phyloP scores from a whole-genome alignment of 2,113 vertebrate species.

The Corvus hawaiiensis region DNA sequence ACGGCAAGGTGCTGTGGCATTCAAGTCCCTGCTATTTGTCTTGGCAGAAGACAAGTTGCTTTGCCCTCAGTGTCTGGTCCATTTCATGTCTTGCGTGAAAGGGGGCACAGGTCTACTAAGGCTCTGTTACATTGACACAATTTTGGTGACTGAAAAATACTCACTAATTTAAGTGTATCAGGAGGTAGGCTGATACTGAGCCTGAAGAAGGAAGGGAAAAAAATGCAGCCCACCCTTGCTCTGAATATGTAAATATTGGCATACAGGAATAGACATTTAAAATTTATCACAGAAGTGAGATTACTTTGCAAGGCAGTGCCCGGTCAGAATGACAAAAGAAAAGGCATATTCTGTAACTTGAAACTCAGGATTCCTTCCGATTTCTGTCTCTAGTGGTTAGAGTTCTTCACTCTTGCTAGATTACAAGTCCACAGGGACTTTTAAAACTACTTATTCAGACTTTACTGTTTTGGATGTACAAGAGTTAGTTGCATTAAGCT shows the following conservation, averaged over 20 bases:
- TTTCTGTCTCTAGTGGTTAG: constrained; percentile 62
- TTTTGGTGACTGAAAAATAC: background rate
- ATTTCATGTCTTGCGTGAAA: background rate
- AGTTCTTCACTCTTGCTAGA: constrained; percentile 57
- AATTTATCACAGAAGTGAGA: constrained; percentile 16
- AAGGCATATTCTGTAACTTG: constrained; percentile 29
- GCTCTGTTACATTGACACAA: background rate
- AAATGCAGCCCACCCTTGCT: background rate
- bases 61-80: fast-evolving
- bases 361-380: constrained; percentile 51
- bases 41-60: background rate
- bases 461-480: constrained; percentile 68
- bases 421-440: constrained; percentile 64
- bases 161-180: background rate
- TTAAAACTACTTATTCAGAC: constrained; percentile 68
- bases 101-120: background rate
- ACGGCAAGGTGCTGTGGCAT: background rate
- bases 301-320: background rate
- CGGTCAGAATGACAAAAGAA: background rate
- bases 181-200: background rate
- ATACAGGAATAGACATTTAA: background rate
- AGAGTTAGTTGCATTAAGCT: constrained; percentile 58
- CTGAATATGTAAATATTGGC: background rate
- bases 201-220: background rate
- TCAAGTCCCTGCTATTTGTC: fast-evolving